These are phyloP conservation scores for Morus bassanus DNA, from an alignment of 2,797 vertebrate genomes.

Conservation along the genomic window DNA sequence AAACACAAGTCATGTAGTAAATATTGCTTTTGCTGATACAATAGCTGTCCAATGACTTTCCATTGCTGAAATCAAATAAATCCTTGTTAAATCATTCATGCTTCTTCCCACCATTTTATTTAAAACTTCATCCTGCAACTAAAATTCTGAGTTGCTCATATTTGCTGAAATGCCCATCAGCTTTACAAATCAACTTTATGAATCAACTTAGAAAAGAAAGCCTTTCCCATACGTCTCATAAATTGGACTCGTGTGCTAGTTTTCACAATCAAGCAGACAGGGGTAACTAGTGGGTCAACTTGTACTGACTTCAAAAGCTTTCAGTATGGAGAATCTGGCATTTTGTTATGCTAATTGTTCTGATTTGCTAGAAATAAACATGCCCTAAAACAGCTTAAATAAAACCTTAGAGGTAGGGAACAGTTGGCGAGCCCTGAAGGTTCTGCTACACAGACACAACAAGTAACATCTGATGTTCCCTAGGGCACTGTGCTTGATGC, in stretches of 20 bases:
- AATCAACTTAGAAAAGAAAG: neutral
- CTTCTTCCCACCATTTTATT: neutral
- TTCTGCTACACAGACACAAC: conserved; percentile 21
- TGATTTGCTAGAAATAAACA: conserved; percentile 57
- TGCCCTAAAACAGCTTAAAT: conserved; percentile 31
- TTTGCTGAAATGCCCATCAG: conserved; percentile 7
- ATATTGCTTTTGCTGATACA: neutral
- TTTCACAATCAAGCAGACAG: conserved; percentile 38
- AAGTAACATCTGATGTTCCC: conserved; percentile 29
- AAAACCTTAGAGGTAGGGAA: conserved; percentile 55
- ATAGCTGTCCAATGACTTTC: neutral
- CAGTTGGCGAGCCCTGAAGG: conserved; percentile 24
- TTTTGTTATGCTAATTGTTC: conserved; percentile 45
- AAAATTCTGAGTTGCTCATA: neutral
- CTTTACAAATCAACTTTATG: conserved; percentile 13
- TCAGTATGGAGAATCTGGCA: neutral
- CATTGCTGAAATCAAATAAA: neutral
- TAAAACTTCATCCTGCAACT: neutral
- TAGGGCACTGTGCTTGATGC: neutral
- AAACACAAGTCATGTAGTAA: neutral
- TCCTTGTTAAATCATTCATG: neutral
- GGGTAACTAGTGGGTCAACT: conserved; percentile 4
- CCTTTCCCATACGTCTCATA: neutral
- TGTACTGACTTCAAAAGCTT: conserved; percentile 33
- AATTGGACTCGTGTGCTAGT: neutral